phyloP scores from a whole-genome alignment of 2,888 invertebrate genomes.

The Alloscopus bannaensis region DNA sequence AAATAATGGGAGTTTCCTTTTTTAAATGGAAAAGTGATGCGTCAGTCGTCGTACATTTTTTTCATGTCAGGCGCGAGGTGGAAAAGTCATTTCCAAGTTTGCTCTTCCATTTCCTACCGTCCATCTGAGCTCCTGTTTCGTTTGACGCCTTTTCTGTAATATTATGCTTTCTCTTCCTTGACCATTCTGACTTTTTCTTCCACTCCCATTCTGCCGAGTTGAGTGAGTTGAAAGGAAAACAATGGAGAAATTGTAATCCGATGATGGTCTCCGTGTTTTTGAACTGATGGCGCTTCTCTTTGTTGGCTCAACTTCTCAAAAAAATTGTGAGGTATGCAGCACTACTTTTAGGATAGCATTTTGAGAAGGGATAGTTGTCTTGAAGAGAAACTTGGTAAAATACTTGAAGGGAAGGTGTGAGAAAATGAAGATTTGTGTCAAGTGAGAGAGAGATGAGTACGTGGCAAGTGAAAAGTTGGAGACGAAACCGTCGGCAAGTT shows the following conservation, averaged over 20 bases:
- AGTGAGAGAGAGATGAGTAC: no score
- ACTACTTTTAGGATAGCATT: no score
- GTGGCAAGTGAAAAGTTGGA: no score
- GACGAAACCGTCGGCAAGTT: no score
- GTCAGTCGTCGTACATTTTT: conserved; percentile 36
- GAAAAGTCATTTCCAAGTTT: conserved; percentile 54
- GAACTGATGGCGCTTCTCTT: conserved; percentile 22
- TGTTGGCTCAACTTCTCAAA: conserved; percentile 53
- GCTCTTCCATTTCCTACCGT: conserved; percentile 46
- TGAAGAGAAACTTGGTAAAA: no score
- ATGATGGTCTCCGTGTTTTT: conserved; percentile 43
- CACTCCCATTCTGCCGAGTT: conserved; percentile 20
- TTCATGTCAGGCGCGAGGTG: conserved; percentile 56
- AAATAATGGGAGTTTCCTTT: conserved; percentile 17
- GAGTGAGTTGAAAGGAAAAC: conserved; percentile 50
- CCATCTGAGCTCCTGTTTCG: no score
- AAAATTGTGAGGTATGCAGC: no score
- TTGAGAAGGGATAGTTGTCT: no score
- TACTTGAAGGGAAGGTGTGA: no score
- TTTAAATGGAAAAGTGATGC: conserved; percentile 34
- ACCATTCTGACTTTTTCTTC: conserved; percentile 35
- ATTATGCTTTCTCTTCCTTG: conserved; percentile 45
- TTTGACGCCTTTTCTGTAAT: no score
- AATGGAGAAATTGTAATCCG: conserved; percentile 47
- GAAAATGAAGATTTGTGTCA: no score